Conservation (phyloP, 2,797 vertebrate genomes). For the Ispidina lecontei region DNA sequence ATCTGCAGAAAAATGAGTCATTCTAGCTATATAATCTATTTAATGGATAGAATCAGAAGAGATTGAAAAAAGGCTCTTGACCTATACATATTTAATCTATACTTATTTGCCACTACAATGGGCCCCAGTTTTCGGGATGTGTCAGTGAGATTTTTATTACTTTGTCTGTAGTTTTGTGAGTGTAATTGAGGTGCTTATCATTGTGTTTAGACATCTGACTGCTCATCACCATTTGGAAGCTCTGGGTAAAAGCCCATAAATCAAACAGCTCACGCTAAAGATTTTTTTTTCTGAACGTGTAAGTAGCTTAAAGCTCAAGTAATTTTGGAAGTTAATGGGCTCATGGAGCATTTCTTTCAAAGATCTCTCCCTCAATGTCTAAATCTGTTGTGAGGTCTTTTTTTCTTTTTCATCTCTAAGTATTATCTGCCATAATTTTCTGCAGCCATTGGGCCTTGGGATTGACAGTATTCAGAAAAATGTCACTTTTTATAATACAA, state of each 20-base stretch:
- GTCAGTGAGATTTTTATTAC: not conserved
- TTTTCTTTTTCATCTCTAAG: not conserved
- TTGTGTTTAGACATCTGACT: not conserved
- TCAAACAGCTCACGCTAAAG: not conserved
- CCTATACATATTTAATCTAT: not conserved
- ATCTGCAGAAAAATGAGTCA: not conserved
- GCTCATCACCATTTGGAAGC: not conserved
- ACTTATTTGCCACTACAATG: not conserved
- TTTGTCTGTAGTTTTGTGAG: not conserved
- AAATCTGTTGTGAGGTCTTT: not conserved
- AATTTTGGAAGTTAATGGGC: not conserved
- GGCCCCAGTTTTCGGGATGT: not conserved
- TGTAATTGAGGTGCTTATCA: not conserved
- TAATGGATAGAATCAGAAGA: not conserved
- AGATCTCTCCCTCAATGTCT: not conserved
- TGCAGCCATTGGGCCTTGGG: not conserved
- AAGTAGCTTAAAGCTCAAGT: not conserved
- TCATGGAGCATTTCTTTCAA: not conserved
- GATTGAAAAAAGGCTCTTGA: not conserved
- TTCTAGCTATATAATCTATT: not conserved
- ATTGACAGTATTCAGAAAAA: not conserved
- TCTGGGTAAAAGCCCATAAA: not conserved
- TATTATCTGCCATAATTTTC: not conserved
- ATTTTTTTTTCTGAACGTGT: not conserved
- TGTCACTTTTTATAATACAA: not conserved